Percentiles rank a stretch among this genome's conserved stretches.
phyloP scores from a whole-genome alignment of 2,888 invertebrate genomes.

The Graphium colonna region DNA sequence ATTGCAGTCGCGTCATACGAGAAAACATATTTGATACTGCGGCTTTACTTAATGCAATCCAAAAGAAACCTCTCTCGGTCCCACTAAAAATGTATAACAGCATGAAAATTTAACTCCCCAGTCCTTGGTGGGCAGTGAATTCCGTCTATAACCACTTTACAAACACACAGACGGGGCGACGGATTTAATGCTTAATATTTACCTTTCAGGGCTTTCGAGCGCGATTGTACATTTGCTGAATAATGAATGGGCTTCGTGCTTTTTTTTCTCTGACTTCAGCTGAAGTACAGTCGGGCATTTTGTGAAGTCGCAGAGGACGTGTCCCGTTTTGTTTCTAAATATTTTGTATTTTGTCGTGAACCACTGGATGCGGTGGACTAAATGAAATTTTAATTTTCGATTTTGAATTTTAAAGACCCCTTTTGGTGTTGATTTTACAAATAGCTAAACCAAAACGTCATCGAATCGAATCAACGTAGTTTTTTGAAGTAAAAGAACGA shows the following conservation, averaged over 20 bases:
- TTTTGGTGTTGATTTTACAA: too few species aligned
- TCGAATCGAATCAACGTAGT: too few species aligned
- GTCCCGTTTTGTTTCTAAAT: not conserved
- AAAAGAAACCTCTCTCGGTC: slow-evolving; percentile 11
- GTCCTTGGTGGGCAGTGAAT: slow-evolving; percentile 63
- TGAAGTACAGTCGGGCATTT: not conserved
- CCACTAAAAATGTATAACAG: slow-evolving; percentile 53
- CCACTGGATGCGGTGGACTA: too few species aligned
- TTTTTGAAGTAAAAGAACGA: too few species aligned
- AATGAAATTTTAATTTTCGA: too few species aligned
- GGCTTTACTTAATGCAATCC: not conserved
- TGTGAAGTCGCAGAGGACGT: not conserved
- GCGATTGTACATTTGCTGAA: slow-evolving; percentile 5
- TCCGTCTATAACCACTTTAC: slow-evolving; percentile 18
- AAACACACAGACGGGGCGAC: not conserved
- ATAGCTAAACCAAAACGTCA: too few species aligned
- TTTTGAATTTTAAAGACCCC: too few species aligned
- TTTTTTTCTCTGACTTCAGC: not conserved
- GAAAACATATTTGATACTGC: not conserved
- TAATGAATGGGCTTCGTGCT: not conserved
- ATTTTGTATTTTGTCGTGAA: too few species aligned
- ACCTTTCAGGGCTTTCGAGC: not conserved
- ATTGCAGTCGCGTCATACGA: not conserved
- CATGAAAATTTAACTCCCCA: slow-evolving; percentile 58
- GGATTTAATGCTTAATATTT: not conserved